Conservation (phyloP, 37 sponge, comb jelly and placozoan genomes). For the Theonella swinhoei region DNA sequence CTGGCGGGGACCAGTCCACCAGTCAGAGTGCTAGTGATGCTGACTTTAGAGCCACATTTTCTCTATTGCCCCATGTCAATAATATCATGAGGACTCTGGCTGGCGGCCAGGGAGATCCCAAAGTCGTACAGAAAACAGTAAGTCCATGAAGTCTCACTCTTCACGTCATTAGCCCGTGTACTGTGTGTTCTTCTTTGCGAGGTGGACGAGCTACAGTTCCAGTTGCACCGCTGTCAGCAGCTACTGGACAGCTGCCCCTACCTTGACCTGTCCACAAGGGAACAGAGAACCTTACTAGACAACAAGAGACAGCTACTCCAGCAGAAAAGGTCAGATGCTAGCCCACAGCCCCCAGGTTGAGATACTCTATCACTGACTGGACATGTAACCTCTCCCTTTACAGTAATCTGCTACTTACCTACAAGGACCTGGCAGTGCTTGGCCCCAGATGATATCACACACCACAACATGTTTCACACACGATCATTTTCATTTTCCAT, state of each 20-base stretch:
- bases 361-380: too few species aligned
- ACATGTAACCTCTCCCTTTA: not conserved
- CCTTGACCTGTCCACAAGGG: constrained; percentile 33
- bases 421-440: not conserved
- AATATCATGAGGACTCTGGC: constrained; percentile 42
- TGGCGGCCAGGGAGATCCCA: constrained; percentile 24
- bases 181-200: not conserved
- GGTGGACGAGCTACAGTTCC: constrained; percentile 50
- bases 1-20: not conserved
- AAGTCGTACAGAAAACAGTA: not conserved
- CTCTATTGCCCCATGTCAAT: constrained; percentile 64
- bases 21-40: constrained; percentile 22
- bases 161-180: not conserved
- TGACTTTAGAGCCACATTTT: constrained; percentile 56
- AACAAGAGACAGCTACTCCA: constrained; percentile 23
- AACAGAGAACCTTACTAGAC: constrained; percentile 39
- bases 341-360: too few species aligned
- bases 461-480: not conserved
- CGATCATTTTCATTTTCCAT: not conserved
- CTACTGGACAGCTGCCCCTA: constrained; percentile 27
- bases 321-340: constrained; percentile 37
- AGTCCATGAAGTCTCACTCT: not conserved
- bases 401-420: constrained; percentile 4
- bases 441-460: not conserved
- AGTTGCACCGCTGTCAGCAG: constrained; percentile 43